Evolutionary conservation across 2,113 vertebrate genomes (phyloP).

Genomic region (Eudyptes chrysolophus): DNA sequence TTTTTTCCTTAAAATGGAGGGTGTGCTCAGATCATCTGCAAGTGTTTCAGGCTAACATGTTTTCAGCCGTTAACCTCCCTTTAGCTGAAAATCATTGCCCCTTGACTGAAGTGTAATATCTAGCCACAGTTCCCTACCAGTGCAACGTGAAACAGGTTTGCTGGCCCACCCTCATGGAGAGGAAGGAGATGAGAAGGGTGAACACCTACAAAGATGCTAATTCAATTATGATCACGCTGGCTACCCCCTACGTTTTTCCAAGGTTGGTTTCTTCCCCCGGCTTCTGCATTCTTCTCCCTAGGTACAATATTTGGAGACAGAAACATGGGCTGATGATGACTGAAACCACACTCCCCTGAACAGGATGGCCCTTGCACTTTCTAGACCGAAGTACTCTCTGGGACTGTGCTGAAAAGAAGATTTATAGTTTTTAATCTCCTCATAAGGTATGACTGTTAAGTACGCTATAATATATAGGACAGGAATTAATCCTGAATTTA

Average conservation of each 20-base stretch:
- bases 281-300: neutral
- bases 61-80: neutral
- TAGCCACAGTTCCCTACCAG: neutral
- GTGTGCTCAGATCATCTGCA: constrained; percentile 8
- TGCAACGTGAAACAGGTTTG: neutral
- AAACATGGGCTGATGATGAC: neutral
- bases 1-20: constrained; percentile 29
- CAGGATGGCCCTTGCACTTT: constrained; percentile 8
- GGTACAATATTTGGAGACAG: neutral
- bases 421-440: constrained; percentile 73
- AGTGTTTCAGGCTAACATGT: neutral
- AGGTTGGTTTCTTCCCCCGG: neutral
- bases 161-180: neutral
- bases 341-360: neutral
- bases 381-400: constrained; percentile 29
- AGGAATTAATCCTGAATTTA: constrained; percentile 73
- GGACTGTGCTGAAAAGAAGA: constrained; percentile 51
- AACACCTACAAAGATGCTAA: neutral
- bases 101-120: neutral
- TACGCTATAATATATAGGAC: constrained; percentile 68
- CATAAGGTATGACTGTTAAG: constrained; percentile 65
- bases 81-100: neutral
- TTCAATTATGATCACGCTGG: neutral
- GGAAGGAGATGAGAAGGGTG: neutral
- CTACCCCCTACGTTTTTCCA: neutral